phyloP scores from a whole-genome alignment of 2,113 vertebrate genomes.

The Aythya baeri region DNA sequence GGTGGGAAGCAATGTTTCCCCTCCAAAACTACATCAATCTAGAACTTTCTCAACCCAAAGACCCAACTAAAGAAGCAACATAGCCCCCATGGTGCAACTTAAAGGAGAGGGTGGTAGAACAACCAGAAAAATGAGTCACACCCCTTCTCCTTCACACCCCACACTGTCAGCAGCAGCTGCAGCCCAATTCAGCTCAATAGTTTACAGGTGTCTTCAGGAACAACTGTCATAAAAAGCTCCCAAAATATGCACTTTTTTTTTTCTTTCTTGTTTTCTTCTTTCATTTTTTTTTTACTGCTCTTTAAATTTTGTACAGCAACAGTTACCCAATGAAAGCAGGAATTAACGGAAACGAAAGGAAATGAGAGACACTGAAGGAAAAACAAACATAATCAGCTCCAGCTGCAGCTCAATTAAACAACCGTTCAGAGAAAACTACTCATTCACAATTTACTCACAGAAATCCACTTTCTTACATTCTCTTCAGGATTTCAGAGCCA shows the following conservation, averaged over 20 bases:
- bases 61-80: not conserved
- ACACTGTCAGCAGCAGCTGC: conserved; percentile 21
- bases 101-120: not conserved
- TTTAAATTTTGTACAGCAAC: conserved; percentile 58
- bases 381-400: conserved; percentile 69
- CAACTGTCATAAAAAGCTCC: conserved; percentile 28
- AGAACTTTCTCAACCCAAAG: not conserved
- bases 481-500: conserved; percentile 1
- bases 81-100: not conserved
- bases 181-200: conserved; percentile 26
- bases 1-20: not conserved
- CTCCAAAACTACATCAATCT: not conserved
- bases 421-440: conserved; percentile 27
- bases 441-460: conserved; percentile 33
- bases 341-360: conserved; percentile 65
- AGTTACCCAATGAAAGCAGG: conserved; percentile 55
- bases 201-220: conserved; percentile 59
- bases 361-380: conserved; percentile 65
- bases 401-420: conserved; percentile 70
- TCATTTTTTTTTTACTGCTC: not conserved
- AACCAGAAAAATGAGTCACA: conserved; percentile 27
- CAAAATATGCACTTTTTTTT: conserved; percentile 8
- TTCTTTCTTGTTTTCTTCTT: not conserved
- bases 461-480: conserved; percentile 29
- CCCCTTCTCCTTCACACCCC: not conserved